These are phyloP conservation scores for Pegoplata infirma DNA, from an alignment of 2,888 invertebrate genomes.

Conservation along the genomic window DNA sequence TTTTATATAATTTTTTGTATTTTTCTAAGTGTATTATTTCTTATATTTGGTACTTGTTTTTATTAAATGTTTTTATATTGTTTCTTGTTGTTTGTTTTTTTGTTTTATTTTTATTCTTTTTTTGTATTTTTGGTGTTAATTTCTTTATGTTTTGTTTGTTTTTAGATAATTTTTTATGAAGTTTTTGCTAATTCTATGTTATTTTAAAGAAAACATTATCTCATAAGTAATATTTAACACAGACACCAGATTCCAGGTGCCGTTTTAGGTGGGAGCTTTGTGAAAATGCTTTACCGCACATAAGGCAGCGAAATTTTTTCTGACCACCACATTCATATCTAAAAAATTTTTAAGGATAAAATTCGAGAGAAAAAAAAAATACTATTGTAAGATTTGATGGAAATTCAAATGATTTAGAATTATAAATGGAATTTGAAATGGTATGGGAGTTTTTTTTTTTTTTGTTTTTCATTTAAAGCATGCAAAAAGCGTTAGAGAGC, in stretches of 20 bases:
- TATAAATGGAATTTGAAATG: neutral
- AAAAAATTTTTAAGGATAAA: conserved; percentile 38
- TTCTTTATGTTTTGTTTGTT: conserved; percentile 50
- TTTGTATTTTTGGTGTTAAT: conserved; percentile 63
- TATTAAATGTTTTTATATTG: conserved; percentile 51
- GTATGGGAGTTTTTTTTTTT: neutral
- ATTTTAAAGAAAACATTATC: conserved; percentile 78
- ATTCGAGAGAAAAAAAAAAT: neutral
- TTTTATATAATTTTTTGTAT: conserved; percentile 10
- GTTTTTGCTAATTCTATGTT: conserved; percentile 75
- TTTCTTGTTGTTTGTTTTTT: conserved; percentile 39
- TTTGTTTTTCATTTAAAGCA: neutral
- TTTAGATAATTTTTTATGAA: conserved; percentile 48
- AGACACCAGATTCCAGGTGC: conserved; percentile 80
- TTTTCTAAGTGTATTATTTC: conserved; percentile 38
- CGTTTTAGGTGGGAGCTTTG: conserved; percentile 83
- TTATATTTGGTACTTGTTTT: conserved; percentile 60
- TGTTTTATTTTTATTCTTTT: conserved; percentile 55
- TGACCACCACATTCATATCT: conserved; percentile 86
- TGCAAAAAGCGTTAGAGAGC: too few species aligned
- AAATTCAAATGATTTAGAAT: neutral
- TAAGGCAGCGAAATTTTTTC: conserved; percentile 83
- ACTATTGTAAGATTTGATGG: neutral
- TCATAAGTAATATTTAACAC: conserved; percentile 79
- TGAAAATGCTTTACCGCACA: conserved; percentile 83